These are phyloP conservation scores for Ellobius talpinus DNA, from an alignment of 2,113 vertebrate genomes.

Conservation along the genomic window DNA sequence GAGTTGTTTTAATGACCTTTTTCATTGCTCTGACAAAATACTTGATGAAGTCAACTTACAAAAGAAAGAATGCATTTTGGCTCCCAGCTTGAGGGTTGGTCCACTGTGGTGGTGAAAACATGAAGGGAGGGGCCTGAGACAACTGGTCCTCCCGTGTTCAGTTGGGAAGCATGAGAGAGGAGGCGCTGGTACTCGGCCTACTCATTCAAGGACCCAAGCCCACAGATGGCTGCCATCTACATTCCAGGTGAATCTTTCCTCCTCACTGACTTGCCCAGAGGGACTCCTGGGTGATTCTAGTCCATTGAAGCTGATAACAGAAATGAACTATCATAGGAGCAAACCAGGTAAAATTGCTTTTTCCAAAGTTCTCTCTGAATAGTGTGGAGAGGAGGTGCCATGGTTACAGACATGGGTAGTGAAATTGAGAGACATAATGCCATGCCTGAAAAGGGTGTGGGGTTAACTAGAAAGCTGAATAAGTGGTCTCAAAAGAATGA, in stretches of 20 bases:
- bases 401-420: neutral
- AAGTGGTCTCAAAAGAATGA: neutral
- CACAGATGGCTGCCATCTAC: rapidly evolving
- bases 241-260: neutral
- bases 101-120: no score
- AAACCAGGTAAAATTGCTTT: neutral
- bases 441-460: neutral
- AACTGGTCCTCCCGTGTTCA: neutral
- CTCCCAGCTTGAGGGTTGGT: neutral
- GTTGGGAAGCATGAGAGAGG: neutral
- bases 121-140: neutral
- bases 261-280: neutral
- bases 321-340: neutral
- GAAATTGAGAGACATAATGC: neutral
- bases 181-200: neutral
- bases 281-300: neutral
- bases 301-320: neutral
- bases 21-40: neutral
- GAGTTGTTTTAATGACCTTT: neutral
- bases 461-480: neutral
- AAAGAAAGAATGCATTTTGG: neutral
- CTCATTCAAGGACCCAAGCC: neutral
- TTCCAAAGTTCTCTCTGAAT: slow-evolving; percentile 1
- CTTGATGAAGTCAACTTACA: neutral
- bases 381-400: neutral